Evolutionary conservation across 2,113 vertebrate species (phyloP), one percentile per base, ranked within the genome.

Genomic region (Antidorcas marsupialis): DNA sequence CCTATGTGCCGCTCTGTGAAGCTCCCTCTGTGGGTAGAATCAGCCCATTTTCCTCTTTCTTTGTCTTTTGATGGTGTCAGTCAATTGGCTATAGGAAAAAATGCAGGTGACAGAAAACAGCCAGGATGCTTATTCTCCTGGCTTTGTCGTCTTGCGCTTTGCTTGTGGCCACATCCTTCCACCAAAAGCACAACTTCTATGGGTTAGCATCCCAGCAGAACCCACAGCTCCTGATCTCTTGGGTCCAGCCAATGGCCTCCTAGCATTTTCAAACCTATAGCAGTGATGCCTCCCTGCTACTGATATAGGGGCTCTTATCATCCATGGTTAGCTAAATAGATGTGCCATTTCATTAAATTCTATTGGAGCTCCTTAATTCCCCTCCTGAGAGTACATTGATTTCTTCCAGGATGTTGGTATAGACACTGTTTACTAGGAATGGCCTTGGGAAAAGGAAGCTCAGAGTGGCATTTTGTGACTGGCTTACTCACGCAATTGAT

Each of bases 201-300:
- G 67, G 13, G 28, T 67, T 71, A 39, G 1, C 27, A 3, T 19
- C 33, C 27, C 47, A 39, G 8, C 12, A 47, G 23, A n/a, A 47
- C 27, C 16, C 62, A 4, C 2, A 30, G 15, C 11, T 64, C 10
- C 23, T 7, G 12, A 19, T 15, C 57, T 93, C 7, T 52, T 7
- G 10, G 8, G 30, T 55, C 4, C 1, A 30, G 15, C 11, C 25
- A 27, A 33, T 12, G 12, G 0, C 27, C 3, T 25, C 4, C 9
- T 87, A 45, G 11, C 4, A 17, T 23, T 45, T 93, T 93, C 50
- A 76, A 36, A 47, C 5, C 6, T 53, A 3, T 1, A 0, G 2
- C 14, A 6, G 27, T 52, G 14, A 45, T 33, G 17, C 19, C 57
- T 52, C 27, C 4, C 13, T 1, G 1, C 27, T 57, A 21, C 3